Evolutionary conservation across 2,113 vertebrate species (phyloP), one percentile per base, ranked within the genome.

Genomic region (Pelodiscus sinensis): DNA sequence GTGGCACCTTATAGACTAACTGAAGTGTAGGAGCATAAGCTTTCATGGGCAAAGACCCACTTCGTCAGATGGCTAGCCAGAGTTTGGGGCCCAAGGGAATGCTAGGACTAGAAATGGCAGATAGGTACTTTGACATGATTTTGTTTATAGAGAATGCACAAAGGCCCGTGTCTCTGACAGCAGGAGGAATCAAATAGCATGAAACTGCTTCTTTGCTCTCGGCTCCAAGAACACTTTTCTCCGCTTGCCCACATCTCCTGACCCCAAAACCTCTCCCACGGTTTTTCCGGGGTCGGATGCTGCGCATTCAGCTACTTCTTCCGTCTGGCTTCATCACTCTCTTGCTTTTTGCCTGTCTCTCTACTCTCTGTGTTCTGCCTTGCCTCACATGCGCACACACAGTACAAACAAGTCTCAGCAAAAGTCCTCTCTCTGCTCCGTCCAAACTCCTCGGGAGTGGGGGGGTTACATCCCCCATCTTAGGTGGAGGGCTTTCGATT

Each of bases 21-120:
- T n/a, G n/a, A n/a, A n/a, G n/a, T n/a, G n/a, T n/a, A n/a, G n/a
- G n/a, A n/a, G n/a, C n/a, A n/a, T n/a, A n/a, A n/a, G n/a, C n/a
- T n/a, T n/a, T n/a, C n/a, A n/a, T n/a, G n/a, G n/a, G n/a, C n/a
- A n/a, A n/a, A n/a, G n/a, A n/a, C n/a, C n/a, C n/a, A n/a, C n/a
- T n/a, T n/a, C n/a, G n/a, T n/a, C n/a, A n/a, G n/a, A 29, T 6
- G 8, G 62, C 62, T 65, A 65, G 27, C 13, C 27, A 65, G 15
- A 31, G 62, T n/a, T 68, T n/a, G 16, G 60, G 31, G 31, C 62
- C 31, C 31, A n/a, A 14, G 4, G 62, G 89, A 91, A 73, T 31
- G 6, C 3, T 38, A 13, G 0, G 13, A 4, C 8, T 31, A 11
- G 18, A 55, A 35, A 38, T 65, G 44, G 60, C 22, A 27, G 2